Conservation (phyloP, 2,888 invertebrate genomes). For the Phaonia tiefii region DNA sequence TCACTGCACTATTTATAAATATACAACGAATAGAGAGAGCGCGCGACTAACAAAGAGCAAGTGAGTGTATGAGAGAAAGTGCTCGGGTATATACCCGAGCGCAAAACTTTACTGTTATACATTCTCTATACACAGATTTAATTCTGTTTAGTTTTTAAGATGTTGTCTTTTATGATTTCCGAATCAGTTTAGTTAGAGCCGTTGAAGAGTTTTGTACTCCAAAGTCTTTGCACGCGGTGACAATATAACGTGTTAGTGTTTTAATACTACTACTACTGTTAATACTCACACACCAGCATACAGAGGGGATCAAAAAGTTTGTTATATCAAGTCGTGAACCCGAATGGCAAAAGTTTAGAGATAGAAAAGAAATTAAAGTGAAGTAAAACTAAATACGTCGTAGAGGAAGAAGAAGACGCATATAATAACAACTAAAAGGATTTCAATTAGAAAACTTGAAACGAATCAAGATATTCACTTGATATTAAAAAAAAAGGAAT, state of each 20-base stretch:
- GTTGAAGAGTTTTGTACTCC: constrained; percentile 72
- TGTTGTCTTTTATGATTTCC: constrained; percentile 72
- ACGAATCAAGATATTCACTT: background rate
- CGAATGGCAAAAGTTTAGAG: constrained; percentile 13
- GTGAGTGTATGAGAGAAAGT: background rate
- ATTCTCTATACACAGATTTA: constrained; percentile 16
- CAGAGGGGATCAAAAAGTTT: constrained; percentile 33
- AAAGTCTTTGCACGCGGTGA: background rate
- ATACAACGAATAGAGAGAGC: background rate
- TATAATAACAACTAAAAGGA: constrained; percentile 14
- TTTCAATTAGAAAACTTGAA: constrained; percentile 28
- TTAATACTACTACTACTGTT: too few species aligned
- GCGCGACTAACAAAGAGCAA: background rate
- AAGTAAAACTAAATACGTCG: constrained; percentile 9
- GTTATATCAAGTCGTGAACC: constrained; percentile 11
- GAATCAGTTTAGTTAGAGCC: constrained; percentile 76
- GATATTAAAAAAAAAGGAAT: background rate
- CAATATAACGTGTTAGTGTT: constrained; percentile 12
- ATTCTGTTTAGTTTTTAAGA: constrained; percentile 72
- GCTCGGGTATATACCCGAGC: constrained; percentile 36
- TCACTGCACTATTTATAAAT: background rate
- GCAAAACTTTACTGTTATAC: constrained; percentile 52
- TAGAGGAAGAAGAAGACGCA: background rate
- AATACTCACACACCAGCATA: too few species aligned
- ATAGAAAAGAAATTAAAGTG: constrained; percentile 8